These are phyloP conservation scores for Solea senegalensis DNA, from an alignment of 2,113 vertebrate genomes.

Conservation along the genomic window DNA sequence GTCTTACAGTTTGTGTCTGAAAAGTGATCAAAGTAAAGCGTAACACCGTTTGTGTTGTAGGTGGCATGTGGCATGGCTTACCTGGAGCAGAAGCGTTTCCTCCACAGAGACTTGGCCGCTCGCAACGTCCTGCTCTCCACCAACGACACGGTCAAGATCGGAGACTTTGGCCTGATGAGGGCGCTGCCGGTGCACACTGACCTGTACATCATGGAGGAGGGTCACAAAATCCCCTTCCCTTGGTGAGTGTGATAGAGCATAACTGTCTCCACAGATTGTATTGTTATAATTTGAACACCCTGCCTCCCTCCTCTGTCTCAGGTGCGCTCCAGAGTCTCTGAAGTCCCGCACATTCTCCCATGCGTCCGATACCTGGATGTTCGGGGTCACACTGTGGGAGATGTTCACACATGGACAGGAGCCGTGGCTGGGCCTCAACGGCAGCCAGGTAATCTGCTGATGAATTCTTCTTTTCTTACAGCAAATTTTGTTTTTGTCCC, in stretches of 20 bases:
- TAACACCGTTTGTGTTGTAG: no score
- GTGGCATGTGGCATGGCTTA: slow-evolving; percentile 97
- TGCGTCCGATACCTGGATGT: slow-evolving; percentile 99
- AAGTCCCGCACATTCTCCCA: slow-evolving; percentile 97
- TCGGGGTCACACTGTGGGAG: slow-evolving; percentile 97
- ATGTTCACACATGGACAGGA: slow-evolving; percentile 99
- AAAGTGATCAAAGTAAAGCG: no score
- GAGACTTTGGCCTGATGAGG: slow-evolving; percentile 97
- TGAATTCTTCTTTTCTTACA: background rate
- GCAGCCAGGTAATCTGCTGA: slow-evolving; percentile 85
- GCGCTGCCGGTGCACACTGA: slow-evolving; percentile 96
- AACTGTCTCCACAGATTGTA: no score
- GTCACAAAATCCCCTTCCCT: slow-evolving; percentile 98
- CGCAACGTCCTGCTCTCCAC: slow-evolving; percentile 95
- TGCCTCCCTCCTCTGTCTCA: slow-evolving; percentile 51
- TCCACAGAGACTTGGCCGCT: slow-evolving; percentile 94
- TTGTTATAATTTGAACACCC: no score
- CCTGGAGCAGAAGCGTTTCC: slow-evolving; percentile 94
- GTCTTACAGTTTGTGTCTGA: no score
- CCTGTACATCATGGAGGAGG: slow-evolving; percentile 98
- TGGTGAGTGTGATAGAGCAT: slow-evolving; percentile 80
- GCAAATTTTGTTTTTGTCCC: no score
- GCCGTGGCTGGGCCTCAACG: slow-evolving; percentile 95
- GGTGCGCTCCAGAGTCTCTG: slow-evolving; percentile 97
- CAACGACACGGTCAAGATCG: slow-evolving; percentile 93